Evolutionary conservation across 2,888 invertebrate genomes (phyloP), one percentile per base, ranked within the genome.

Genomic region (Malacosoma neustria): DNA sequence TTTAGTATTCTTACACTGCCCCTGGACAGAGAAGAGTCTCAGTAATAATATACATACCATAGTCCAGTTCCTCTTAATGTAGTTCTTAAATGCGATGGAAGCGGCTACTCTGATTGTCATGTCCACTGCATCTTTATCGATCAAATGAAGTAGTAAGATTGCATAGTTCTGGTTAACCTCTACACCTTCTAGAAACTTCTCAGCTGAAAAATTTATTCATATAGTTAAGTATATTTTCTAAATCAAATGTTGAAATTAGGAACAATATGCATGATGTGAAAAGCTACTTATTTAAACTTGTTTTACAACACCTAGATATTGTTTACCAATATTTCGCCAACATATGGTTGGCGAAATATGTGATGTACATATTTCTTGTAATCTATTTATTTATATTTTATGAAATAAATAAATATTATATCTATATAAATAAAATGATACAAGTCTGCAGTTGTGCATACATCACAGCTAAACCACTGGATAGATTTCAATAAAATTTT

Each of bases 81-180:
- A 98, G 71, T 99, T 99, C 71, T 99, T 99, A 65, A 99, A 97
- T 0, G 95, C 94, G 42, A 99, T 93, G 6, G 98, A 94, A 13
- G 97, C 96, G 4, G 97, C 94, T 30, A 97, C 89, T 46, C 97
- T 87, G 39, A 97, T 93, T 1, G 93, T 93, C 62, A 92, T 82
- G 46, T 95, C 94, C 32, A 93, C 87, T 46, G 92, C 91, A 32
- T 92, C 87, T 56, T 94, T 95, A 57, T 96, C 94, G 40, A 99
- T 91, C 7, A 98, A 87, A 58, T 95, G 91, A 4, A 99, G 85
- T 35, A 98, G 76, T 14, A 98, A 80, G 11, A 97, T 86, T 0
- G 97, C 93, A 84, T 96, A 98, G 67, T 97, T 96, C 64, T 94
- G 93, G 68, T 96, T 97, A 1, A 90, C 87, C 84, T 98, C 98